Percentiles rank a stretch among this genome's conserved stretches.
Evolutionary conservation across 2,888 invertebrate genomes (phyloP).

Genomic region (Apotomis turbidana): DNA sequence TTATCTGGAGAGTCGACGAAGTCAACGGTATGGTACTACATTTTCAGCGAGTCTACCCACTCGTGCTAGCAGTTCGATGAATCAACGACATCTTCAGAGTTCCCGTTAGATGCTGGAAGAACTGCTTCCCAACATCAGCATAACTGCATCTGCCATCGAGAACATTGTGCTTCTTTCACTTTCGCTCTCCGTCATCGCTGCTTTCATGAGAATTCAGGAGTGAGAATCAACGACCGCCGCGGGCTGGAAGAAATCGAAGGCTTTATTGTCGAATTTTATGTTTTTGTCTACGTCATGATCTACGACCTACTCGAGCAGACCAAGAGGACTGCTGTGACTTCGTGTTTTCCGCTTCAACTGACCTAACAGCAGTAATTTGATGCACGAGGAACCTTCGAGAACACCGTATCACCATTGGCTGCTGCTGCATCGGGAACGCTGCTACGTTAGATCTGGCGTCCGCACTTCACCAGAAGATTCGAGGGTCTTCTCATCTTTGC

Average conservation of each 20-base stretch:
- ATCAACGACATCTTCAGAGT: not conserved
- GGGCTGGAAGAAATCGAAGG: too few relatives aligned
- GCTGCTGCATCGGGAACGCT: conserved; percentile 5
- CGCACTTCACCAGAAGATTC: too few relatives aligned
- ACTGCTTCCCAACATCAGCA: too few relatives aligned
- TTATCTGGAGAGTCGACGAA: too few relatives aligned
- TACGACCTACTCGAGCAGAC: not conserved
- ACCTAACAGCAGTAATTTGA: not conserved
- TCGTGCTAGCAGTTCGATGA: not conserved
- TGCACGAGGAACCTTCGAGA: not conserved
- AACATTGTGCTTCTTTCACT: too few relatives aligned
- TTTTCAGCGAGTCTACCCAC: conserved; percentile 11
- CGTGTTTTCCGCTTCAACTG: not conserved
- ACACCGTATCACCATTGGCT: not conserved
- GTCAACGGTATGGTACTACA: conserved; percentile 22
- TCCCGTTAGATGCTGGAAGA: not conserved
- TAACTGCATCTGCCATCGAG: too few relatives aligned
- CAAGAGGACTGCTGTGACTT: not conserved
- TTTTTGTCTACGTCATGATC: not conserved
- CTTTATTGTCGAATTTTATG: too few relatives aligned
- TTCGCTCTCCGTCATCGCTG: too few relatives aligned
- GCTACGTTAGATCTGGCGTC: too few relatives aligned
- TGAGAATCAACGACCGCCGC: too few relatives aligned
- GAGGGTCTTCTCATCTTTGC: not conserved
- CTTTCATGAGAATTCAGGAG: too few relatives aligned